Conservation (phyloP, 2,888 invertebrate genomes). For the Conomelus anceps region DNA sequence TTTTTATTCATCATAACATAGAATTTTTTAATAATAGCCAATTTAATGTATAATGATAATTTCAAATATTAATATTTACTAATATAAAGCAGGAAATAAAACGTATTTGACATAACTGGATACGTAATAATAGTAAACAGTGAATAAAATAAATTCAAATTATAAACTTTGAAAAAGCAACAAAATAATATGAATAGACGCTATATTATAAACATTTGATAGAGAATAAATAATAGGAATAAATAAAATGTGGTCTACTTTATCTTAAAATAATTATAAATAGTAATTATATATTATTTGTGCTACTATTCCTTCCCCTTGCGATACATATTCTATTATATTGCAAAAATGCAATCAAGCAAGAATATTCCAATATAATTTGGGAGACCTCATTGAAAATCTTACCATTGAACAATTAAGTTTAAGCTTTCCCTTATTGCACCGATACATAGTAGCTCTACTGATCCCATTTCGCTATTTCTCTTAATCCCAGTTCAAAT, state of each 20-base stretch:
- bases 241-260: neutral
- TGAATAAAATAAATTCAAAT: neutral
- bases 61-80: neutral
- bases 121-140: neutral
- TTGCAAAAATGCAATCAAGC: neutral
- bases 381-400: neutral
- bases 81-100: neutral
- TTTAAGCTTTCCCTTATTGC: neutral
- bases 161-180: neutral
- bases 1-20: too few species aligned
- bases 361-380: neutral
- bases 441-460: neutral
- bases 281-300: neutral
- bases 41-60: neutral
- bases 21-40: neutral
- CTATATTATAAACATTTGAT: neutral
- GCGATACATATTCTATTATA: neutral
- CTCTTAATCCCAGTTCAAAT: too few species aligned
- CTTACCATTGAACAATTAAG: neutral
- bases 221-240: neutral
- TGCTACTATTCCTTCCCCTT: neutral
- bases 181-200: neutral
- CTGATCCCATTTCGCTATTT: neutral
- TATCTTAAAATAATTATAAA: neutral
- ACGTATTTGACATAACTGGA: too few species aligned